A percentile compares a stretch with the other conserved stretches of the same genome.
phyloP scores from a whole-genome alignment of 2,797 vertebrate genomes.

The Petrocephalus schoutedeni region DNA sequence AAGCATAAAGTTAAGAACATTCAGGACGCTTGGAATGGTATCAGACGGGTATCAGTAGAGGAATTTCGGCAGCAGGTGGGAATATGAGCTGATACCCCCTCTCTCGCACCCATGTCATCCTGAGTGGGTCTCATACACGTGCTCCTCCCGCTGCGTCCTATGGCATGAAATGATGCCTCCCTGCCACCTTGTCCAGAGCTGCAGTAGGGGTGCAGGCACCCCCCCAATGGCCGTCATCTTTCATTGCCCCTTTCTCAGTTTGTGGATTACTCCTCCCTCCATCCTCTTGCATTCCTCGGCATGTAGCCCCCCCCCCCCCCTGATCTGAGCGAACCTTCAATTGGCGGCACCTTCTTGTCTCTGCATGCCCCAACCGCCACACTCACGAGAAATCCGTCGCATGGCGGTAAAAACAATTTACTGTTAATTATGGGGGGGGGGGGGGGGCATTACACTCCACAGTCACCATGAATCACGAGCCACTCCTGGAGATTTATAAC shows the following conservation, averaged over 20 bases:
- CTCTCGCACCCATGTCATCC: background rate
- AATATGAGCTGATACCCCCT: background rate
- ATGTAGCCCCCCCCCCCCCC: slow-evolving; percentile 44
- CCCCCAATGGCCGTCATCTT: background rate
- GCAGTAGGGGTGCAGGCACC: background rate
- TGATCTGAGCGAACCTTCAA: slow-evolving; percentile 73
- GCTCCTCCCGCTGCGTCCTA: background rate
- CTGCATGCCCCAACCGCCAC: slow-evolving; percentile 78
- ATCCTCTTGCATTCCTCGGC: slow-evolving; percentile 42
- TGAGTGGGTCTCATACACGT: background rate
- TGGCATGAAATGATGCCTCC: background rate
- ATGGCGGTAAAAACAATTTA: slow-evolving; percentile 96
- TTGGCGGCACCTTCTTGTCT: slow-evolving; percentile 63
- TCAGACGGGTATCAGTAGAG: background rate
- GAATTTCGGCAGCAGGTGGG: background rate
- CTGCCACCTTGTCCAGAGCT: background rate
- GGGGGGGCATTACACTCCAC: slow-evolving; percentile 83
- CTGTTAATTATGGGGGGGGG: slow-evolving; percentile 98
- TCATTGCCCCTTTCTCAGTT: background rate
- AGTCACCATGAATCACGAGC: slow-evolving; percentile 86
- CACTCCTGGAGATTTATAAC: slow-evolving; percentile 90
- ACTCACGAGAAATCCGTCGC: slow-evolving; percentile 93
- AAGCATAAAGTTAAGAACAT: too few species aligned
- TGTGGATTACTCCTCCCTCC: slow-evolving; percentile 17
- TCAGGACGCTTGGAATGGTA: too few species aligned